Evolutionary conservation across 2,797 vertebrate species (phyloP).

Genomic region (Gymnopithys bicolor): DNA sequence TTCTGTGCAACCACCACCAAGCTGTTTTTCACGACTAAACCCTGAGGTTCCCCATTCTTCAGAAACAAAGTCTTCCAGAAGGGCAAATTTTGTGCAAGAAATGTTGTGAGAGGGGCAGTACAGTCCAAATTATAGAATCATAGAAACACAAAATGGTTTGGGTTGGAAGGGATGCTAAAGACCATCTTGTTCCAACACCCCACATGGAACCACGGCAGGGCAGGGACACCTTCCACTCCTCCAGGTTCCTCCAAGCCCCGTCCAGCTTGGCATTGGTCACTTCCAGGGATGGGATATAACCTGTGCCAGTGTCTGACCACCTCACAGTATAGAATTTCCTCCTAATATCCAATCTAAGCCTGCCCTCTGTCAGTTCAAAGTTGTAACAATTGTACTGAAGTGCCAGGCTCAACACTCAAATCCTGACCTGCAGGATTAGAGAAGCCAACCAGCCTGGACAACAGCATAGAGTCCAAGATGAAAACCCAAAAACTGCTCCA

Average conservation of each 20-base stretch:
- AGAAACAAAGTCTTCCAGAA: neutral
- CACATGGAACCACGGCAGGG: too few relatives aligned
- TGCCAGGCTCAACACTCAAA: neutral
- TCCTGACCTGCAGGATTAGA: neutral
- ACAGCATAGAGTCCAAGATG: neutral
- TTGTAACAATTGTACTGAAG: neutral
- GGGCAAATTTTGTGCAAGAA: neutral
- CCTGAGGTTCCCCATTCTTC: neutral
- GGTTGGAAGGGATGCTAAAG: neutral
- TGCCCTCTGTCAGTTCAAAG: neutral
- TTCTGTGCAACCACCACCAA: neutral
- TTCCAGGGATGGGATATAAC: neutral
- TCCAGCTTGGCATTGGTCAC: neutral
- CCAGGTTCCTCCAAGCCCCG: neutral
- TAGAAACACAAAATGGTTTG: neutral
- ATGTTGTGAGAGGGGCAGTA: accelerated
- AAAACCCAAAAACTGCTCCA: neutral
- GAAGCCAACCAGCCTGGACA: neutral
- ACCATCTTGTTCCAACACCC: neutral
- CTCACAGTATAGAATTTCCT: neutral
- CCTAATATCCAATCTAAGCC: neutral
- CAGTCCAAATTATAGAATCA: neutral
- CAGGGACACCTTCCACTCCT: neutral
- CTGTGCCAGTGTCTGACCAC: neutral
- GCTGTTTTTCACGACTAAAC: neutral